A percentile compares a stretch with the other conserved stretches of the same genome.
These are phyloP conservation scores for Callimorpha dominula DNA, from an alignment of 2,888 invertebrate species.

Conservation along the genomic window DNA sequence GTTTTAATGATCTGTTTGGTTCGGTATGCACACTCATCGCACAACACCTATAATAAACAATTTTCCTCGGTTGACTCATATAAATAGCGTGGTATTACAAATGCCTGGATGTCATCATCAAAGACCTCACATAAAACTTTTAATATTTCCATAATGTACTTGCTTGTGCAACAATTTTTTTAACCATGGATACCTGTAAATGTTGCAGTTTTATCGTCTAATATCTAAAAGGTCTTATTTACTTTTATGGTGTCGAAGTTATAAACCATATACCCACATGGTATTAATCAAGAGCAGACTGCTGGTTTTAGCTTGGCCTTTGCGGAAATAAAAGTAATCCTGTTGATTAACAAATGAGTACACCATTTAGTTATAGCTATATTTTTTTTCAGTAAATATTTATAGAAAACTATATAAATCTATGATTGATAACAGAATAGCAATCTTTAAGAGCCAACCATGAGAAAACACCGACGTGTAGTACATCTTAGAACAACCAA, in stretches of 20 bases:
- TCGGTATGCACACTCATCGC: slow-evolving; percentile 12
- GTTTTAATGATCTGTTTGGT: slow-evolving; percentile 15
- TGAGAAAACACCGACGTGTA: neutral
- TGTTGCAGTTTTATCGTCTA: neutral
- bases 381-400: neutral
- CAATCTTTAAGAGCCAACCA: too few species aligned
- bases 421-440: too few species aligned
- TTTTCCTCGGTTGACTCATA: slow-evolving; percentile 24
- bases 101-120: slow-evolving; percentile 17
- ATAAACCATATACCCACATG: neutral
- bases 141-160: neutral
- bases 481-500: neutral
- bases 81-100: slow-evolving; percentile 19
- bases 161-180: neutral
- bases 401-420: neutral
- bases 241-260: neutral
- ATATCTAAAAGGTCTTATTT: neutral
- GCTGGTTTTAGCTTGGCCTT: neutral
- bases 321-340: neutral
- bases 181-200: neutral
- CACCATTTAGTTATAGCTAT: neutral
- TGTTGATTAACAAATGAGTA: neutral
- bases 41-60: slow-evolving; percentile 19
- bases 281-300: neutral
- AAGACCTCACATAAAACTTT: slow-evolving; percentile 17